Base-by-base conservation (phyloP, 2,888 invertebrate genomes). In the Drosophila picticornis region DNA sequence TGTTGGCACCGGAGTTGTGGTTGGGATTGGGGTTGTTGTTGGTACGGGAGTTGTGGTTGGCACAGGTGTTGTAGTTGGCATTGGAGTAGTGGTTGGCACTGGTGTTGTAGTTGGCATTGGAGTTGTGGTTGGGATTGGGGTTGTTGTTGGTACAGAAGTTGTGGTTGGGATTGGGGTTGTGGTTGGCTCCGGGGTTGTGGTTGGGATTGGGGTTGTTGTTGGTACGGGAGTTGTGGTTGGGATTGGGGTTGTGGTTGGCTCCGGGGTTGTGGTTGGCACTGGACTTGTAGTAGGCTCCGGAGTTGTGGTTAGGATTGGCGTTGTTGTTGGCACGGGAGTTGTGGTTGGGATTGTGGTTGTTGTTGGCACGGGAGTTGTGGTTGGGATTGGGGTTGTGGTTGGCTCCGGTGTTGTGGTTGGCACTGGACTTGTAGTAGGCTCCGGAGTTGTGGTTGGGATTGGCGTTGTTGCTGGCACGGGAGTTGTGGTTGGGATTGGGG, bases 11-110 rank as follows among this genome's bases (percentile, higher is more conserved):
- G 36, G 36, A 1, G 36, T 36, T 36, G 36, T 19, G 16, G 16
- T 36, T 19, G 16, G 19, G 0, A 38, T 0, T 19, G 38, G 19
- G 0, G 19, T 19, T 38, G 38, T 38, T 0, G 38, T 38, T 0
- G 19, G 38, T 0, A 0, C 7, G 1, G 36, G 3, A n/a, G 36
- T 19, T 38, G 38, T 38, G 7, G 38, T 38, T 19, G 19, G 2
- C n/a, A n/a, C n/a, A n/a, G n/a, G n/a, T n/a, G n/a, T n/a, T n/a
- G n/a, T n/a, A n/a, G 3, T 2, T 9, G 31, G 31, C 0, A 7
- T 38, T n/a, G 48, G 16, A 5, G 52, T 25, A 19, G 56, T 50
- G 27, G 50, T 3, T 19, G 29, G 29, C 4, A 31, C 5, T n/a
- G 38, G 22, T 2, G 52, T 31, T 22, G 67, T 50, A 4, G 50